Percentiles rank a stretch among this genome's conserved stretches.
phyloP scores from a whole-genome alignment of 2,797 vertebrate genomes.

The Platyrinchus mystaceus region DNA sequence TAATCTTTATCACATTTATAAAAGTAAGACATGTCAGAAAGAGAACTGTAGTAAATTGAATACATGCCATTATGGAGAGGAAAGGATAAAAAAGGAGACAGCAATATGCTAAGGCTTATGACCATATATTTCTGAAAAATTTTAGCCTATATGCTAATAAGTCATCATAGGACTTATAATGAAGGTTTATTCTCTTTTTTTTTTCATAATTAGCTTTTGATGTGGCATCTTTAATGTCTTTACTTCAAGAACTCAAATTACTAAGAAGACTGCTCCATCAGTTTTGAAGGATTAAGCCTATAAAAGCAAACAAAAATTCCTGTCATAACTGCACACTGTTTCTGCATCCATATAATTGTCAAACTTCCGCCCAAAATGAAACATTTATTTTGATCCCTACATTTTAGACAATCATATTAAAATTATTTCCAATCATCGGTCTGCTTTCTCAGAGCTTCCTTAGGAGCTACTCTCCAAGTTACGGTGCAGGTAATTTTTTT shows the following conservation, averaged over 20 bases:
- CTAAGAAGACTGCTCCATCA: neutral
- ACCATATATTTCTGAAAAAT: neutral
- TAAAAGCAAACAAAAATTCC: neutral
- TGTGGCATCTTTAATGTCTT: neutral
- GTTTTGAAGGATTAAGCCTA: neutral
- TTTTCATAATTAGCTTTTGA: neutral
- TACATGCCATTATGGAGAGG: neutral
- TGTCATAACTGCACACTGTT: neutral
- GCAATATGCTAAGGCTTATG: neutral
- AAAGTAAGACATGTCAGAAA: neutral
- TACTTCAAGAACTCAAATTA: neutral
- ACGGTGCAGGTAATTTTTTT: neutral
- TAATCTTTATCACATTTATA: neutral
- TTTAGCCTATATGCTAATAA: neutral
- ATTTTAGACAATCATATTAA: neutral
- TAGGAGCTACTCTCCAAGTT: neutral
- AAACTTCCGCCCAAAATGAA: neutral
- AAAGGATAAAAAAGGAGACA: neutral
- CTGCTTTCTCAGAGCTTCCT: neutral
- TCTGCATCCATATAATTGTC: neutral
- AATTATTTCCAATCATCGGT: neutral
- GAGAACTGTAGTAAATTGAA: neutral
- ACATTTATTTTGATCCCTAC: neutral
- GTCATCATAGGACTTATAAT: neutral
- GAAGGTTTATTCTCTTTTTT: fast-evolving